Conservation (phyloP, 2,113 vertebrate genomes). For the Zosterops japonicus region DNA sequence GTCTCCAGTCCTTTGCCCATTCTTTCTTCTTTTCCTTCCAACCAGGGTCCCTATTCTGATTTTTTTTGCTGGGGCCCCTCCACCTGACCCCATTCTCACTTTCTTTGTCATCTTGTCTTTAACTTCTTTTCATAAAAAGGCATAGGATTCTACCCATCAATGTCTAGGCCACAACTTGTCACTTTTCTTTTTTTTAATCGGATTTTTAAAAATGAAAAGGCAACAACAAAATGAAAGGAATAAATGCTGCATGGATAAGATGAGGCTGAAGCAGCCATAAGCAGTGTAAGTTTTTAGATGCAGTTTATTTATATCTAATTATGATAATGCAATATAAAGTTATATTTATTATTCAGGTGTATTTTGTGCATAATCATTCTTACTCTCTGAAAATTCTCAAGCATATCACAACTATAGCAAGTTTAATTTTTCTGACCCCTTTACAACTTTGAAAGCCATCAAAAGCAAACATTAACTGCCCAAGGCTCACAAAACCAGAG, state of each 20-base stretch:
- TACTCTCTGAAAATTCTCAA: neutral
- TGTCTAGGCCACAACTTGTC: neutral
- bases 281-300: neutral
- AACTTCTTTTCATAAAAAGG: neutral
- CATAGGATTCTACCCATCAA: neutral
- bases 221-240: neutral
- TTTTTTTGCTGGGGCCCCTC: neutral
- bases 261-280: neutral
- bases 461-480: neutral
- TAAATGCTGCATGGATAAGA: neutral
- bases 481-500: neutral
- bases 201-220: neutral
- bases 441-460: neutral
- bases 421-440: neutral
- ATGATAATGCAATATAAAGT: neutral
- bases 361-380: neutral
- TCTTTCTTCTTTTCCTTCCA: neutral
- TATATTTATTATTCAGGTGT: neutral
- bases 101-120: neutral
- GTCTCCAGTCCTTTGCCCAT: fast-evolving
- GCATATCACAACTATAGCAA: neutral
- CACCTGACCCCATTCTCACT: neutral
- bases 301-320: neutral
- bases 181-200: neutral
- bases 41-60: neutral